Conservation (phyloP, 2,113 vertebrate species). For the Alethe castanea region DNA sequence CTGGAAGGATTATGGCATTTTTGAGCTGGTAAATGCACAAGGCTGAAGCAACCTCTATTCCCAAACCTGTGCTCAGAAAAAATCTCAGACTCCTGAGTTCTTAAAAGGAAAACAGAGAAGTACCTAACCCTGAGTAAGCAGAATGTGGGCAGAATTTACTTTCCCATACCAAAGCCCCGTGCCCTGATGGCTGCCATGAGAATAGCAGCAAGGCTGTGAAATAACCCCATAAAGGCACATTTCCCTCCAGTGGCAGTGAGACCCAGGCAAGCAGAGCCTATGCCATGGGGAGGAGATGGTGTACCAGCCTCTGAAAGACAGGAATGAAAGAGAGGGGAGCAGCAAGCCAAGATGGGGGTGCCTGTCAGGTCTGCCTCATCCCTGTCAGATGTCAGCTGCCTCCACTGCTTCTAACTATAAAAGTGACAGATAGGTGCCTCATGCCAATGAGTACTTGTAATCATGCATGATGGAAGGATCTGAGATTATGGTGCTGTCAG, state of each 20-base stretch:
- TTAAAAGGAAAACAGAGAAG: not conserved
- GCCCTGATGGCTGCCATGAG: not conserved
- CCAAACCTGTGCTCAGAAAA: not conserved
- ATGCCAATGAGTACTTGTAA: conserved; percentile 42
- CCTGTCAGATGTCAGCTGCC: conserved; percentile 67
- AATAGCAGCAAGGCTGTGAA: not conserved
- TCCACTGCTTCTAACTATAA: conserved; percentile 63
- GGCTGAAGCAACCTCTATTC: not conserved
- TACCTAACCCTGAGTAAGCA: not conserved
- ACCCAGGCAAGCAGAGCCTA: not conserved
- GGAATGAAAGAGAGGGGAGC: not conserved
- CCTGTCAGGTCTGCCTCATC: conserved; percentile 58
- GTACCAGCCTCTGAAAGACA: not conserved
- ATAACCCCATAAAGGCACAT: not conserved
- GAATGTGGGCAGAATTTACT: not conserved
- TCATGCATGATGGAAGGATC: conserved; percentile 48
- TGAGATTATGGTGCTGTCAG: conserved; percentile 58
- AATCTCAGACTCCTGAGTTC: not conserved
- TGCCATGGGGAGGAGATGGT: not conserved
- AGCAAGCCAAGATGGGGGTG: conserved; percentile 38
- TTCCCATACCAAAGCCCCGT: not conserved
- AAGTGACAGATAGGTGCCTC: conserved; percentile 58
- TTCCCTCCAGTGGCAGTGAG: not conserved
- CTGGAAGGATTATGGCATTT: not conserved
- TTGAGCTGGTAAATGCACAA: not conserved